phyloP scores from a whole-genome alignment of 2,888 invertebrate genomes.

The Oscheius sp. region DNA sequence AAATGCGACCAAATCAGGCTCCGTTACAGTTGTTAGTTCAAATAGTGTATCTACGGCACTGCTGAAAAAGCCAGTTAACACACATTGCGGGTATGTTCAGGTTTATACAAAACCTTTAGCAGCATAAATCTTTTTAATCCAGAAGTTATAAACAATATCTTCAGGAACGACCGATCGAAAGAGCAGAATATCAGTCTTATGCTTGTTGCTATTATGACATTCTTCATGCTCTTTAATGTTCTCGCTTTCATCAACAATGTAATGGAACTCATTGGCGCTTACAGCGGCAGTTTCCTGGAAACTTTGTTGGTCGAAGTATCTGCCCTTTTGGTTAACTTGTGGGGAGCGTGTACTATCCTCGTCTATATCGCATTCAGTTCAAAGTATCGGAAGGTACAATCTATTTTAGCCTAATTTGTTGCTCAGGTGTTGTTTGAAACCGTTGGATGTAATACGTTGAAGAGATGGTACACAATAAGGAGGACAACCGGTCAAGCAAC shows the following conservation, averaged over 20 bases:
- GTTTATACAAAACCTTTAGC: not conserved
- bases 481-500: slow-evolving; percentile 14
- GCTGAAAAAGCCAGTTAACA: slow-evolving; percentile 17
- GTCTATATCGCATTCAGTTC: slow-evolving; percentile 25
- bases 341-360: slow-evolving; percentile 21
- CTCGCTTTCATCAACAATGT: slow-evolving; percentile 65
- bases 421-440: slow-evolving; percentile 16
- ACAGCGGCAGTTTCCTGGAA: slow-evolving; percentile 38
- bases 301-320: slow-evolving; percentile 55
- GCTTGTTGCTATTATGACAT: slow-evolving; percentile 65
- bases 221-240: slow-evolving; percentile 63
- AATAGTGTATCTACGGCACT: slow-evolving; percentile 1
- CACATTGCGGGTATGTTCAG: slow-evolving; percentile 10
- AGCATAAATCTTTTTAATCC: not conserved
- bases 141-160: too few relatives aligned
- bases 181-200: slow-evolving; percentile 63
- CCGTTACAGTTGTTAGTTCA: not conserved
- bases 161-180: slow-evolving; percentile 34
- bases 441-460: slow-evolving; percentile 7
- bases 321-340: slow-evolving; percentile 12
- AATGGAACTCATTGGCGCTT: slow-evolving; percentile 52
- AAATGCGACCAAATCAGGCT: not conserved
- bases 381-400: slow-evolving; percentile 4
- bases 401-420: not conserved
- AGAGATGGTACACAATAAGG: slow-evolving; percentile 12